Evolutionary conservation across 2,113 vertebrate genomes (phyloP).

Genomic region (Brienomyrus longianalis): DNA sequence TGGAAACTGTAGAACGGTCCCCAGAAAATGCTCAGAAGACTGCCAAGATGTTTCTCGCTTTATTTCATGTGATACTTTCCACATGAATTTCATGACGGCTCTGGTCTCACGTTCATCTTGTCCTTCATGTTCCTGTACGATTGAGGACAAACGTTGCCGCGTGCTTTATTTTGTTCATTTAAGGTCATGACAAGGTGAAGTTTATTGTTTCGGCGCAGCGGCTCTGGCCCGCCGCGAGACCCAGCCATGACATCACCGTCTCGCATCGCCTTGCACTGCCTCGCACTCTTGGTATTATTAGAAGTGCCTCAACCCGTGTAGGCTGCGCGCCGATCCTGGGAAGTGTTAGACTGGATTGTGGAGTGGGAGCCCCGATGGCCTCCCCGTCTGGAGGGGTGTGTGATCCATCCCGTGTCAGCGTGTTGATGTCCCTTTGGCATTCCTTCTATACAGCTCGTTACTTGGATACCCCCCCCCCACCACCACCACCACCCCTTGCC

Average conservation of each 20-base stretch:
- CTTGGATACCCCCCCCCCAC: background rate
- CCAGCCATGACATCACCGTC: constrained; percentile 2
- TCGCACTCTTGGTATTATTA: background rate
- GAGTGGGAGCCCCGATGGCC: background rate
- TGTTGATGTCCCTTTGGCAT: background rate
- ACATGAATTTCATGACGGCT: background rate
- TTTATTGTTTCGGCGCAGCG: constrained; percentile 1
- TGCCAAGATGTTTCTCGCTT: background rate
- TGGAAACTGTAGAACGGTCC: background rate
- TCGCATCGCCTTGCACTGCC: background rate
- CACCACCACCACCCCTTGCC: background rate
- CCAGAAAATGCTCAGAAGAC: background rate
- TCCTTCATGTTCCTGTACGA: background rate
- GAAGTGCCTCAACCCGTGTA: background rate
- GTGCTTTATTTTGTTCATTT: background rate
- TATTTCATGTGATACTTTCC: background rate
- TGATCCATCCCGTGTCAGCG: background rate
- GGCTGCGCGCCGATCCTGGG: background rate
- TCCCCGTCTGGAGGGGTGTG: background rate
- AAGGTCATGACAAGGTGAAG: background rate
- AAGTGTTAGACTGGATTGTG: background rate
- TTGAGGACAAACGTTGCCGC: background rate
- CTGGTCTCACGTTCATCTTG: background rate
- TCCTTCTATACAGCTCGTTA: background rate
- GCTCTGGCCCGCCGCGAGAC: background rate